Conservation (phyloP, 2,888 invertebrate species). For the Acrocera orbiculus region DNA sequence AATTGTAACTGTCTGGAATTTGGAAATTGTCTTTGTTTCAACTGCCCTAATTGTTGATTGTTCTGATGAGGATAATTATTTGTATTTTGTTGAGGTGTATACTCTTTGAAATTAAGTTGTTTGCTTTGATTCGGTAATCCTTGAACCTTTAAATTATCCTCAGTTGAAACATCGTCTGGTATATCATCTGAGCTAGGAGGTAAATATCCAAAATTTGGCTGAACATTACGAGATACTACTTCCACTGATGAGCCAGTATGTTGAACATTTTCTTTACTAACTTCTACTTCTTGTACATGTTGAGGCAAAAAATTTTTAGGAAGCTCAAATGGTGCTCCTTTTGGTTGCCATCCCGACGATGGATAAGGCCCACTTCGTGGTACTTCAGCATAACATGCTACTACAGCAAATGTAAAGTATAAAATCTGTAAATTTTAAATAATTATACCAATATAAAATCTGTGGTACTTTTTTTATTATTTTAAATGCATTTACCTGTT, state of each 20-base stretch:
- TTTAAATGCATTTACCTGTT: no score
- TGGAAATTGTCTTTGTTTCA: no score
- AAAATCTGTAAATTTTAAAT: no score
- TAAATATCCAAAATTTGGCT: constrained; percentile 17
- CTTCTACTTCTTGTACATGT: constrained; percentile 15
- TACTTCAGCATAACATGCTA: no score
- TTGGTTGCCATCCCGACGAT: constrained; percentile 30
- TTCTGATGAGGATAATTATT: constrained; percentile 2
- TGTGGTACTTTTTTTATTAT: no score
- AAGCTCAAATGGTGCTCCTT: constrained; percentile 24
- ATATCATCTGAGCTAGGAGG: constrained; percentile 13
- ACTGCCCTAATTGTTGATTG: constrained; percentile 3
- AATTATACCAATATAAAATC: no score
- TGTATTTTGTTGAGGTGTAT: constrained; percentile 2
- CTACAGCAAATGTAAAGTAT: no score
- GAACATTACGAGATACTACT: constrained; percentile 9
- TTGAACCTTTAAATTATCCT: constrained; percentile 13
- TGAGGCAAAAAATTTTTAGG: constrained; percentile 20
- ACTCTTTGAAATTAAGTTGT: no score
- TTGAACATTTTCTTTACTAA: constrained; percentile 22
- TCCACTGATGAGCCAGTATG: constrained; percentile 18
- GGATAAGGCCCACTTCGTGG: constrained; percentile 22
- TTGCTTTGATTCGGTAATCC: no score
- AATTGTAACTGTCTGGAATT: not conserved
- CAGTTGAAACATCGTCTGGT: constrained; percentile 6